A percentile compares a stretch with the other conserved stretches of the same genome.
Conservation (phyloP, 2,797 vertebrate species). For the Tiaroga cobitis region DNA sequence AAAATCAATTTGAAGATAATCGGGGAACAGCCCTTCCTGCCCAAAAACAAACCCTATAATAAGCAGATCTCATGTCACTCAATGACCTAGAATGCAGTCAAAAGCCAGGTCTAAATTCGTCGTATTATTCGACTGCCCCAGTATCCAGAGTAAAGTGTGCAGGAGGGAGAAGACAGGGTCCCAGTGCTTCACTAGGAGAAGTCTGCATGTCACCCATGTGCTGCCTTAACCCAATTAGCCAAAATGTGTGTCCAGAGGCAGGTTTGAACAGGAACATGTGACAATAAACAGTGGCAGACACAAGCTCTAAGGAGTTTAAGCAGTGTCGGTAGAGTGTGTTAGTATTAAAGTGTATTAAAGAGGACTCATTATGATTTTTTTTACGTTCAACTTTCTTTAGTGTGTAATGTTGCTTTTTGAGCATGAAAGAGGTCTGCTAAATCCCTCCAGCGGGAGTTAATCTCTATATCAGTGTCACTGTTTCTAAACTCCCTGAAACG, state of each 20-base stretch:
- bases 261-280: not conserved
- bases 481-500: not conserved
- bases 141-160: not conserved
- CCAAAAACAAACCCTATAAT: not conserved
- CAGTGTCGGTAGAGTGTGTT: not conserved
- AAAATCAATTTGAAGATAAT: not conserved
- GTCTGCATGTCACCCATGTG: conserved; percentile 1
- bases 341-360: not conserved
- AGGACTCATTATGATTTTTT: not conserved
- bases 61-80: not conserved
- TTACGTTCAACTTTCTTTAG: not conserved
- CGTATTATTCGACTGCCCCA: conserved; percentile 12
- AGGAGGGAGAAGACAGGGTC: conserved; percentile 9
- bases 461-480: not conserved
- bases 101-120: conserved; percentile 8
- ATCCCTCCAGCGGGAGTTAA: not conserved
- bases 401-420: too few relatives aligned
- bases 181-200: conserved; percentile 1
- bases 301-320: not conserved
- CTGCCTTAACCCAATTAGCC: conserved; percentile 36
- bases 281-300: not conserved
- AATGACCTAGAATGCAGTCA: conserved; percentile 18
- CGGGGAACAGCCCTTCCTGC: too few relatives aligned
- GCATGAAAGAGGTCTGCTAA: too few relatives aligned
- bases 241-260: not conserved